These are phyloP conservation scores for Dendrocincla tyrannina DNA, from an alignment of 2,797 vertebrate species.

Conservation along the genomic window DNA sequence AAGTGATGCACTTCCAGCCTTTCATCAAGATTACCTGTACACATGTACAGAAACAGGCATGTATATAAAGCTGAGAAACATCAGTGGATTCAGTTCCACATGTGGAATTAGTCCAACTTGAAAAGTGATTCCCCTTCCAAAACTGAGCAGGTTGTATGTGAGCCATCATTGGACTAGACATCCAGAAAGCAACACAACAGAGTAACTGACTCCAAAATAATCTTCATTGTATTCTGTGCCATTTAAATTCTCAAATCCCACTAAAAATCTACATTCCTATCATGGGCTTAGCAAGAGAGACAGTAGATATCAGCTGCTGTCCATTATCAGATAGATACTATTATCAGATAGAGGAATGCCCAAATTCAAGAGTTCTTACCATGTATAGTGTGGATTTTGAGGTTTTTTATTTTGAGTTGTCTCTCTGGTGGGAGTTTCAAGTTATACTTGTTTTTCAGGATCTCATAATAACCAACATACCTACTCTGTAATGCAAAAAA, in stretches of 20 bases:
- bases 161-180: not conserved
- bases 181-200: not conserved
- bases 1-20: not conserved
- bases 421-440: constrained; percentile 84
- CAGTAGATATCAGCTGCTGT: not conserved
- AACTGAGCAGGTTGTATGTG: not conserved
- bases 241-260: not conserved
- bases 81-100: not conserved
- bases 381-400: constrained; percentile 87
- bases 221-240: not conserved
- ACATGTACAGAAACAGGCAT: not conserved
- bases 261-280: not conserved
- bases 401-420: constrained; percentile 83
- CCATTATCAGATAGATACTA: not conserved
- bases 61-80: not conserved
- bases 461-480: constrained; percentile 93
- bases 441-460: constrained; percentile 87
- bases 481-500: constrained; percentile 84
- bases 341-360: not conserved
- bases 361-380: constrained; percentile 77
- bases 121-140: not conserved
- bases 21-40: not conserved
- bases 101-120: not conserved
- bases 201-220: not conserved
- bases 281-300: not conserved